Evolutionary conservation across 2,113 vertebrate genomes (phyloP), one percentile per base, ranked within the genome.

Genomic region (Antennarius striatus): DNA sequence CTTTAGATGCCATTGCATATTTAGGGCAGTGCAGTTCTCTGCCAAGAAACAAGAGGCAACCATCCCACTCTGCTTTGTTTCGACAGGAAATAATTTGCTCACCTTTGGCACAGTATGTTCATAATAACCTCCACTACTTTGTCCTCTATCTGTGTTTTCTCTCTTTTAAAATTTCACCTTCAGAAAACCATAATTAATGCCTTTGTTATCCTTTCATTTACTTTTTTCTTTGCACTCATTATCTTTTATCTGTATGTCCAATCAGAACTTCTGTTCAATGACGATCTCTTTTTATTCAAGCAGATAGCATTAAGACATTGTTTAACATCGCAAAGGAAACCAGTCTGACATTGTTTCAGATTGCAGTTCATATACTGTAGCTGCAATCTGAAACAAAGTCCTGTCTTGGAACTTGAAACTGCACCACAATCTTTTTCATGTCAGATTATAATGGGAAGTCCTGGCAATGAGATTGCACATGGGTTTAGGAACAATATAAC

Each of bases 401-500:
- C 54, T 36, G 50, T 83, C 78, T 83, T 32, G 15, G 76, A 83
- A 73, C 74, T 83, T 32, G 16, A 78, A 83, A 73, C 74, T n/a
- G 62, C 80, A 82, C 73, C 76, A 52, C 80, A 84, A 80, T 80
- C 74, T 75, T 78, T 76, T 73, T 76, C 70, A 76, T 81, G 84
- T 86, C 84, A 82, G 79, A 66, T 56, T 50, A 79, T 83, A 83
- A 86, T 83, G 73, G 68, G 77, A 73, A 72, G 65, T 67, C 61
- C 75, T 85, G 77, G 74, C 82, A 72, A 73, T 52, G 16, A 72
- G 75, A 78, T 71, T 68, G 71, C 79, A 58, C 76, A 71, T 43
- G 52, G 72, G 56, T 65, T 75, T 64, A 54, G 65, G 63, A 84
- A 86, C 79, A 88, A 86, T 85, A 81, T 86, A 79, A 84, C 86